Evolutionary conservation across 2,888 invertebrate genomes (phyloP).

Genomic region (Cheilosia scutellata): DNA sequence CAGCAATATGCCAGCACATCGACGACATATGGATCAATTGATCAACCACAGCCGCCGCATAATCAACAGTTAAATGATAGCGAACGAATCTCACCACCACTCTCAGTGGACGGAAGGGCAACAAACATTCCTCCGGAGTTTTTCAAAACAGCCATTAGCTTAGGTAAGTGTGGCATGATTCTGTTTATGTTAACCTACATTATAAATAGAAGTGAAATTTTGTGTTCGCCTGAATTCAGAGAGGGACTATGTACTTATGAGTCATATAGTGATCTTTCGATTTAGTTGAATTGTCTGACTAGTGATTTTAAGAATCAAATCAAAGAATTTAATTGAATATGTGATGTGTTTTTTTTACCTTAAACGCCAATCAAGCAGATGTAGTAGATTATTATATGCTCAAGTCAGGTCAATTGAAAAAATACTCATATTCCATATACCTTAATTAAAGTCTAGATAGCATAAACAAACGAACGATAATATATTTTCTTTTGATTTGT

Average conservation of each 20-base stretch:
- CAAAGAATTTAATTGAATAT: not conserved
- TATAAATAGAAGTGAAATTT: constrained; percentile 55
- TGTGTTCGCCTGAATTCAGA: constrained; percentile 6
- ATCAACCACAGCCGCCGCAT: constrained; percentile 44
- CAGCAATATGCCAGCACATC: constrained; percentile 64
- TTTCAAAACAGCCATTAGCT: constrained; percentile 94
- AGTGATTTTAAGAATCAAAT: not conserved
- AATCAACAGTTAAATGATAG: constrained; percentile 79
- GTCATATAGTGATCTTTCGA: constrained; percentile 12
- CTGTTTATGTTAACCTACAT: constrained; percentile 36
- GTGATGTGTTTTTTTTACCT: constrained; percentile 3
- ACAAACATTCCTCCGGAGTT: constrained; percentile 93
- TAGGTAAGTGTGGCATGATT: constrained; percentile 85
- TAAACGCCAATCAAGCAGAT: constrained; percentile 27
- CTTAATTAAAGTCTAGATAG: constrained; percentile 25
- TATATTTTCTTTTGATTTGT: constrained; percentile 14
- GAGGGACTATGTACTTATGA: constrained; percentile 8
- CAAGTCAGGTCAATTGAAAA: constrained; percentile 21
- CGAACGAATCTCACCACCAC: constrained; percentile 85
- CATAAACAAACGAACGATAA: constrained; percentile 19
- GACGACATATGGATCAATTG: constrained; percentile 61
- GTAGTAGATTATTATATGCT: not conserved
- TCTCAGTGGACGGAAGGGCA: constrained; percentile 87
- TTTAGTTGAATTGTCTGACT: not conserved
- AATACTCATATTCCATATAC: too few species aligned